These are phyloP conservation scores for Athene noctua DNA, from an alignment of 2,113 vertebrate species.

Conservation along the genomic window DNA sequence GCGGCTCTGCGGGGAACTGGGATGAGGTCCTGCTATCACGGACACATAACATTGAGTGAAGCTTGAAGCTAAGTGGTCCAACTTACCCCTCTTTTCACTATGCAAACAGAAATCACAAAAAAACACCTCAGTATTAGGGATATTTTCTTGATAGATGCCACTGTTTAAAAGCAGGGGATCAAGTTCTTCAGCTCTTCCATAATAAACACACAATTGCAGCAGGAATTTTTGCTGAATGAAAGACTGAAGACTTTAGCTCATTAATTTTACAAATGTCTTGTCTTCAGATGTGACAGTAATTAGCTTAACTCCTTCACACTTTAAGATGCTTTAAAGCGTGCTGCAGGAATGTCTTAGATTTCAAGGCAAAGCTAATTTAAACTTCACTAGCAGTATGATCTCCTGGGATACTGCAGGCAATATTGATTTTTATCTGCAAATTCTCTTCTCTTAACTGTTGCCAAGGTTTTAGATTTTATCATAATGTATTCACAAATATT, in stretches of 20 bases:
- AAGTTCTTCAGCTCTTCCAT: not conserved
- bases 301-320: constrained; percentile 66
- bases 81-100: not conserved
- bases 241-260: constrained; percentile 14
- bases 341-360: constrained; percentile 64
- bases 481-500: constrained; percentile 69
- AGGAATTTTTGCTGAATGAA: constrained; percentile 48
- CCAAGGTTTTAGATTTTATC: constrained; percentile 67
- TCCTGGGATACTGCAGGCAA: constrained; percentile 67
- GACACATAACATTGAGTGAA: not conserved
- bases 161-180: not conserved
- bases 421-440: constrained; percentile 69
- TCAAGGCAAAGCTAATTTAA: constrained; percentile 69
- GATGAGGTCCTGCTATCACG: not conserved
- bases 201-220: not conserved
- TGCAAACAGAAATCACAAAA: not conserved
- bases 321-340: constrained; percentile 62
- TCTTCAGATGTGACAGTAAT: constrained; percentile 64
- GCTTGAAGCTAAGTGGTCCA: not conserved
- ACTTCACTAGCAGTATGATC: constrained; percentile 59
- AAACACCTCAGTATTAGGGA: accelerated
- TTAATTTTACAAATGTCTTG: constrained; percentile 64
- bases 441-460: constrained; percentile 58
- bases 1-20: not conserved
- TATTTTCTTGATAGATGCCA: not conserved